phyloP scores from a whole-genome alignment of 2,797 vertebrate species.

The Anas bernieri region DNA sequence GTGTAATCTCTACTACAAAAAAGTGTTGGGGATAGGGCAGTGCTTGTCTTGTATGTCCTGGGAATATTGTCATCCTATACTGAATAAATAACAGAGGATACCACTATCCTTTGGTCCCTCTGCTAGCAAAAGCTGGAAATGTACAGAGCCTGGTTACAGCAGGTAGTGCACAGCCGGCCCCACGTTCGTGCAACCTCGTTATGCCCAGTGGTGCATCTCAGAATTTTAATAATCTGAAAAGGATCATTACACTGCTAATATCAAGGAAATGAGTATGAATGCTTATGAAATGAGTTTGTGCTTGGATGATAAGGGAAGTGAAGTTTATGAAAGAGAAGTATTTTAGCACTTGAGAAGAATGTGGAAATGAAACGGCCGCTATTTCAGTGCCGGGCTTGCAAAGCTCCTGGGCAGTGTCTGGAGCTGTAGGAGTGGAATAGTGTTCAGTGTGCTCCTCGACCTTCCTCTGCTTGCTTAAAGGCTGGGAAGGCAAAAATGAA shows the following conservation, averaged over 20 bases:
- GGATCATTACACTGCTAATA: not conserved
- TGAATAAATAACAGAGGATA: not conserved
- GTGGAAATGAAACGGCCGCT: not conserved
- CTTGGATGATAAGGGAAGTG: not conserved
- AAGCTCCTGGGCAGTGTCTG: not conserved
- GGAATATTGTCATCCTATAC: not conserved
- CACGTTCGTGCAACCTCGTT: fast-evolving
- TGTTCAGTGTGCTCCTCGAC: not conserved
- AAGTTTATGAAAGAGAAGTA: not conserved
- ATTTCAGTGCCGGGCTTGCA: not conserved
- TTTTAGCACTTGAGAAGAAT: not conserved
- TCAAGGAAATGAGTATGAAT: not conserved
- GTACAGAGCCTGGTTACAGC: fast-evolving
- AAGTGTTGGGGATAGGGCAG: not conserved
- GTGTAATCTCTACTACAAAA: not conserved
- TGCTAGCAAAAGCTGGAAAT: not conserved
- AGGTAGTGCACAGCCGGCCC: not conserved
- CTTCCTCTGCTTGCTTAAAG: not conserved
- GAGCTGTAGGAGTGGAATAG: not conserved
- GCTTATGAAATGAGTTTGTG: not conserved
- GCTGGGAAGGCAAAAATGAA: no score
- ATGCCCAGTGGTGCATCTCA: not conserved
- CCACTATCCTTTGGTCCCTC: not conserved
- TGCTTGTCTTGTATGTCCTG: not conserved
- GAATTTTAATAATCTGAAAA: not conserved